phyloP scores from a whole-genome alignment of 2,797 vertebrate species.

The Epinephelus awoara region DNA sequence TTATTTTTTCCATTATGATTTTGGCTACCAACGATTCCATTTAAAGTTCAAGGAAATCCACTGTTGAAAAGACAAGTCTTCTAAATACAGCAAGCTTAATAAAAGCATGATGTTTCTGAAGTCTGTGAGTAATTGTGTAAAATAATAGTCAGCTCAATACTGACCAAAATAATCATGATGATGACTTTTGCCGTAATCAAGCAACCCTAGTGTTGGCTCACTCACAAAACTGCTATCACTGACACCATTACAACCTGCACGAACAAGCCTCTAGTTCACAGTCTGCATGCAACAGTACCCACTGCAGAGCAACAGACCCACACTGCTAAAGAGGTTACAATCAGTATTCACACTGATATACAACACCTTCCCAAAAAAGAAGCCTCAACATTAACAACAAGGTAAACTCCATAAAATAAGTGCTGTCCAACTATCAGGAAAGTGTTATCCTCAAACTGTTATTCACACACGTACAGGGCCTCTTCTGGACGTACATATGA shows the following conservation, averaged over 20 bases:
- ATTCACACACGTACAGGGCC: neutral
- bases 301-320: neutral
- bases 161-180: too few relatives aligned
- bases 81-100: too few relatives aligned
- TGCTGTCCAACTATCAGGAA: neutral
- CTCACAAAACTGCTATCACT: constrained; percentile 1
- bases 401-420: neutral
- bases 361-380: constrained; percentile 35
- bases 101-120: too few relatives aligned
- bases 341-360: constrained; percentile 27
- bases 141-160: too few relatives aligned
- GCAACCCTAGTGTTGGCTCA: neutral
- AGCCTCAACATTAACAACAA: constrained; percentile 17
- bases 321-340: constrained; percentile 34
- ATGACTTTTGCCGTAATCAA: too few relatives aligned
- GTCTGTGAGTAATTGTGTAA: too few relatives aligned
- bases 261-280: constrained; percentile 11
- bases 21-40: too few relatives aligned
- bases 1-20: too few relatives aligned
- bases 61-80: too few relatives aligned
- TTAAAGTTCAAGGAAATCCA: too few relatives aligned
- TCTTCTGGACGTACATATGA: constrained; percentile 1
- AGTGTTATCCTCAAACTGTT: neutral
- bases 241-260: neutral
- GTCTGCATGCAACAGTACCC: neutral